Base-by-base conservation (phyloP, 2,113 vertebrate species). In the Chiloscyllium plagiosum region DNA sequence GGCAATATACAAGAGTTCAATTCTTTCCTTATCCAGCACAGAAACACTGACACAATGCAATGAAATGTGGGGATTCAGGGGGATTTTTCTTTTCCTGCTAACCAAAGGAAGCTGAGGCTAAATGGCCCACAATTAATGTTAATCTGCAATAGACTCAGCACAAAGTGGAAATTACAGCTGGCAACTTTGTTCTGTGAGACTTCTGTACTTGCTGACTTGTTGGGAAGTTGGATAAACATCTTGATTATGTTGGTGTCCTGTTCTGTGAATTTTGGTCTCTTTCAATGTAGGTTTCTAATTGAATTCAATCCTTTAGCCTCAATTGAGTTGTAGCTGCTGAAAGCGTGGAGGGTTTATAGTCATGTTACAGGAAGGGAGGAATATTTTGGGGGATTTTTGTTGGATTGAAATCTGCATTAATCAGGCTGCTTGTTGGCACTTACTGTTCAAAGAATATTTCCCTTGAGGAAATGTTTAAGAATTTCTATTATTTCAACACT, bases 371-470 rank as follows among this genome's bases (percentile, higher is more conserved):
- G 85, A 87, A 87, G 85, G 50, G 50, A 87, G 85, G 85, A 52
- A 61, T 90, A 52, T 90, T 90, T 90, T 90, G 87, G 87, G 87
- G 52, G 52, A 90, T 90, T 90, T 90, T 90, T 56, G 29, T 90
- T 61, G 87, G 87, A 90, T 52, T 1, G n/a, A 61, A 90, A 90
- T 90, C 24, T 52, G 52, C 61, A 33, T 61, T 90, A 56, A 90
- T 90, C 86, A 90, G 26, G 29, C 29, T 33, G 52, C 26, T 24
- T 56, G 85, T 90, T 33, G 26, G 87, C 50, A 61, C 26, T 33
- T 33, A 15, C 24, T 61, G 13, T 61, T 61, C 15, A 50, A 86
- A 52, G 26, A 90, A 90, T 56, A 90, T 90, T 90, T 90, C 87
- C 87, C 52, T 61, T 17, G 52, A 61, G 52, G 87, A 90, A 90